Base-by-base conservation (phyloP, 2,797 vertebrate species). In the Acanthis flammea region DNA sequence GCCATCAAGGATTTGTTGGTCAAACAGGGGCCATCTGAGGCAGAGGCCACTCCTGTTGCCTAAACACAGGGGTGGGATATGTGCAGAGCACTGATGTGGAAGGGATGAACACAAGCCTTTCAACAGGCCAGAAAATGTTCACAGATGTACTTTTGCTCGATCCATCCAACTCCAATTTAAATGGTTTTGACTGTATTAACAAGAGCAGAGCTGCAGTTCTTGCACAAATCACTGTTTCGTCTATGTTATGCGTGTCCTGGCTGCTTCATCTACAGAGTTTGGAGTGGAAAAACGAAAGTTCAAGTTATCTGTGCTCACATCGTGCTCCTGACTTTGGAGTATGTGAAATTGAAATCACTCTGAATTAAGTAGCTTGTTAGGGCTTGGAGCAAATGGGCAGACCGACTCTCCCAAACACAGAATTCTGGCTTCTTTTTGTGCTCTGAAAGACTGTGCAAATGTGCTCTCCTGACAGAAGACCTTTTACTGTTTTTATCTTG, bases 121-220 rank as follows among this genome's bases (percentile, higher is more conserved):
- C 33, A 79, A 35, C 39, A 51, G 71, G 67, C 63, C 50, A 85
- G 74, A 79, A 92, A 94, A 96, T 47, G 35, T 53, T 93, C 86
- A 68, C 94, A 95, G 86, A 95, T 95, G 93, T 93, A 79, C 72
- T 86, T 95, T 71, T 76, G 33, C 48, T 84, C 6, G 3, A 50
- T 86, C 74, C 37, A 78, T 89, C 82, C 89, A 94, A 83, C 39
- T 94, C 53, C 27, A 84, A 67, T 81, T 83, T 88, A 88, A 92
- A 94, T 86, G 66, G 62, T 96, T 97, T 95, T 95, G 92, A 88
- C 91, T 96, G 17, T 57, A 70, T 44, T 73, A 88, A 67, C 53
- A 70, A 63, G 74, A 86, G 9, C 33, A 70, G 79, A 25, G 35
- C 61, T 94, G 70, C 57, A 90, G 62, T 44, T 90, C 35, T 94